Percentiles rank a stretch among this genome's conserved stretches.
Evolutionary conservation across 2,113 vertebrate species (phyloP).

Genomic region (Chionis minor): DNA sequence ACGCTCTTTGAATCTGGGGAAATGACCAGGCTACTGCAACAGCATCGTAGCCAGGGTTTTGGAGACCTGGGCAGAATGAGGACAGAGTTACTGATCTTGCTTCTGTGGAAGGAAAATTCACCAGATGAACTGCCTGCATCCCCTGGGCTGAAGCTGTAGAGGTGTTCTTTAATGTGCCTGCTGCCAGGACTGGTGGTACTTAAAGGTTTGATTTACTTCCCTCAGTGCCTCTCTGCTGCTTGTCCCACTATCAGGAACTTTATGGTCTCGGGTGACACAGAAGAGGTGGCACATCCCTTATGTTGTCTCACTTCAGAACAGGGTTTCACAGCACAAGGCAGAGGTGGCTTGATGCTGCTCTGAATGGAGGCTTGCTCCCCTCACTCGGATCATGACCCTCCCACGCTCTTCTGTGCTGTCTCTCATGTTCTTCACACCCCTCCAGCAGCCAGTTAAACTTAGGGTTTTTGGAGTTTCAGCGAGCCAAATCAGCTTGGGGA

Average conservation of each 20-base stretch:
- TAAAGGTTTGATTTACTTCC: not conserved
- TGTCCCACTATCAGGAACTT: not conserved
- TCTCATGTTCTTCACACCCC: not conserved
- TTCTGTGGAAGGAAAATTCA: not conserved
- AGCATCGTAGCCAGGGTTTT: not conserved
- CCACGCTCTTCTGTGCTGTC: not conserved
- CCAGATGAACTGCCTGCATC: not conserved
- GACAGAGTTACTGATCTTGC: not conserved
- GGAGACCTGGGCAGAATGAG: not conserved
- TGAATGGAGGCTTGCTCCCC: not conserved
- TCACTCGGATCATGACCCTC: fast-evolving
- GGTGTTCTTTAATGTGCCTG: not conserved
- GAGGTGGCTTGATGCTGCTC: not conserved
- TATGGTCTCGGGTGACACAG: not conserved
- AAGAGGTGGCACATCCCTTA: not conserved
- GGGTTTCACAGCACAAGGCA: not conserved
- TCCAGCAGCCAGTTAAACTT: not conserved
- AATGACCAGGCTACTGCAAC: fast-evolving
- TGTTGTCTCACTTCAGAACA: not conserved
- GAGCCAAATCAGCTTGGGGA: not conserved
- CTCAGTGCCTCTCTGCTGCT: not conserved
- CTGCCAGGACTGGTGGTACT: not conserved
- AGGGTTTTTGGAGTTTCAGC: not conserved
- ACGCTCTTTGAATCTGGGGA: not conserved
- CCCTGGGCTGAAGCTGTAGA: not conserved